Evolutionary conservation across 2,888 invertebrate species (phyloP), one percentile per base, ranked within the genome.

Genomic region (Apodemia hepburni): DNA sequence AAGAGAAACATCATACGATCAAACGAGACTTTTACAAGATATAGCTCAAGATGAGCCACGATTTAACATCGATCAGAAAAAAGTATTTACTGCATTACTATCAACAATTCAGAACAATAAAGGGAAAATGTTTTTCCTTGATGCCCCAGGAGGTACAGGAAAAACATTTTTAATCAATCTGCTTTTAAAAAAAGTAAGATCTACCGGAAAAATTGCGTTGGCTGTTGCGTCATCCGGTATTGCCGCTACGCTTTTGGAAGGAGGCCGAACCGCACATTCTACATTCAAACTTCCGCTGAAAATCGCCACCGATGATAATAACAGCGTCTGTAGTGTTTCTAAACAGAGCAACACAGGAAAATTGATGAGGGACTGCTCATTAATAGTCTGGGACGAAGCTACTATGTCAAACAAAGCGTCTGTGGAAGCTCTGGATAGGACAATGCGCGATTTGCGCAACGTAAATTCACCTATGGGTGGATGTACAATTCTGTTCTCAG

Each of bases 191-290:
- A 64, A 67, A 65, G 66, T 69, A 9, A 64, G 68, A 68, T 65
- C 64, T 64, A 66, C 38, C 58, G 68, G 71, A 62, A 71, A 73
- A 63, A 77, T 77, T 64, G 78, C 77, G 5, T 65, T 82, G 61
- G 75, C 80, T 58, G 72, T 81, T 18, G 81, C 61, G 75, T 69
- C 67, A 65, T 69, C 69, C 65, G 67, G 66, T 45, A 66, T 68
- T 62, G 69, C 69, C 35, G 67, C 84, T 60, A 81, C 77, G 54
- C 70, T 87, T 61, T 70, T 87, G 49, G 70, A 75, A 68, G 75
- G 79, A 64, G 80, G 78, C 38, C 68, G 76, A 71, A 84, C 78
- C 51, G 75, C 75, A 59, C 80, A 80, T 63, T 75, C 75, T 29
- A 68, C 72, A 62, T 77, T 67, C 65, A 77, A 77, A 63, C 70